Evolutionary conservation across 2,797 vertebrate species (phyloP).

Genomic region (Anguilla anguilla): DNA sequence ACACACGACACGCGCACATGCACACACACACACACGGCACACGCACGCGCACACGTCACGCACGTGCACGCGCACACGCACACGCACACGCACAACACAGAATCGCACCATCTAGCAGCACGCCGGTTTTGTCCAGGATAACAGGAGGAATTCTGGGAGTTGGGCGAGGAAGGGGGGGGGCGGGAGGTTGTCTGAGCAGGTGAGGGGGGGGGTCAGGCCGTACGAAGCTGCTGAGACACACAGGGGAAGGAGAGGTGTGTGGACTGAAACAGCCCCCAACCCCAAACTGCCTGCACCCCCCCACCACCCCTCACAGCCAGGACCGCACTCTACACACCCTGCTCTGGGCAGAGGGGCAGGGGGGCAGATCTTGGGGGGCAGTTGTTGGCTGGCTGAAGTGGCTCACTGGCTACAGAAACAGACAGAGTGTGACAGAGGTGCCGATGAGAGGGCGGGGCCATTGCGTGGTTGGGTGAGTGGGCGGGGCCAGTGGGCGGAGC

Average conservation of each 20-base stretch:
- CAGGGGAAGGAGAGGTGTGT: conserved; percentile 31
- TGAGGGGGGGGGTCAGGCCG: not conserved
- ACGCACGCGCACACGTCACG: too few relatives aligned
- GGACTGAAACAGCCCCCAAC: not conserved
- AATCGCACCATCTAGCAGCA: too few relatives aligned
- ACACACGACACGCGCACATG: too few relatives aligned
- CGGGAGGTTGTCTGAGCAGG: not conserved
- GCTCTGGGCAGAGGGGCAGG: conserved; percentile 20
- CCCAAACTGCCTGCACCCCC: not conserved
- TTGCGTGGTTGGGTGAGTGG: not conserved
- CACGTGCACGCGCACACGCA: too few relatives aligned
- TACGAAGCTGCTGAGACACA: conserved; percentile 20
- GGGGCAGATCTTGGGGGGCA: conserved; percentile 25
- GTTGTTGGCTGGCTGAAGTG: conserved; percentile 34
- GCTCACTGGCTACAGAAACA: conserved; percentile 26
- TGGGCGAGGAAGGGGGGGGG: not conserved
- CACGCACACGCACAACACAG: too few relatives aligned
- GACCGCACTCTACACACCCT: conserved; percentile 17
- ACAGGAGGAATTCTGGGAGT: not conserved
- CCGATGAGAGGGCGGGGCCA: not conserved
- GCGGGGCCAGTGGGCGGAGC: not conserved
- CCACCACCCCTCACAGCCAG: conserved; percentile 24
- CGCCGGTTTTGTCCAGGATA: not conserved
- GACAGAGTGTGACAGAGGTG: not conserved
- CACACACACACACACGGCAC: too few relatives aligned